Evolutionary conservation across 2,113 vertebrate genomes (phyloP), one percentile per base, ranked within the genome.

Genomic region (Procavia capensis): DNA sequence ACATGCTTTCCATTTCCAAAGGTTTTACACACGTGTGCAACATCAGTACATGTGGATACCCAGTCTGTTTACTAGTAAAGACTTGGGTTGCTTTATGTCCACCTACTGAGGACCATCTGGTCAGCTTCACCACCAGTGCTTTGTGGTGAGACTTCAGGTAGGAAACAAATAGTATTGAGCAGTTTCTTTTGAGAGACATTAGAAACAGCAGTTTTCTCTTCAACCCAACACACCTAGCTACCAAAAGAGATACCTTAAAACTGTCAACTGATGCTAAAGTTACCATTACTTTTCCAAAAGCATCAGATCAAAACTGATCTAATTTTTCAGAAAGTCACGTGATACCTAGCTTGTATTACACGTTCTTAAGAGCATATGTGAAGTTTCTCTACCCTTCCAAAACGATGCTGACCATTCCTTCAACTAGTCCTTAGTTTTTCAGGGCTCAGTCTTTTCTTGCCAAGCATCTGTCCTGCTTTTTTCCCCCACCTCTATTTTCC

Each of bases 11-110:
- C 43, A 79, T 43, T 61, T 68, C 85, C 39, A 64, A n/a, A 89
- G 47, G 20, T 19, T 27, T 14, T 36, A 22, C 4, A 5, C 11
- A 47, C 6, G 10, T 3, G 39, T 43, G 34, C 76, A 34, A 34
- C 36, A 22, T 25, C 1, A 70, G 39, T 6, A 39, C 10, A 36
- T 0, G 6, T 43, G 36, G 63, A 79, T 54, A 19, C 0, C 34
- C 5, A 16, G 34, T 9, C 17, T 29, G 19, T n/a, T 20, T 45
- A 31, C 20, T 86, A 91, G 8, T 79, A 72, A 24, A 36, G 36
- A 17, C 9, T 31, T 34, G 16, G 8, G 4, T 54, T 70, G n/a
- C 13, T 36, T 50, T 17, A 17, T 14, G 8, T 41, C 19, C 29
- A 39, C 36, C 13, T 57, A 31, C 43, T 39, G 20, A 54, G 31